These are phyloP conservation scores for Dendronephthya gigantea DNA, from an alignment of 64 coral and sea anemone species.

Conservation along the genomic window DNA sequence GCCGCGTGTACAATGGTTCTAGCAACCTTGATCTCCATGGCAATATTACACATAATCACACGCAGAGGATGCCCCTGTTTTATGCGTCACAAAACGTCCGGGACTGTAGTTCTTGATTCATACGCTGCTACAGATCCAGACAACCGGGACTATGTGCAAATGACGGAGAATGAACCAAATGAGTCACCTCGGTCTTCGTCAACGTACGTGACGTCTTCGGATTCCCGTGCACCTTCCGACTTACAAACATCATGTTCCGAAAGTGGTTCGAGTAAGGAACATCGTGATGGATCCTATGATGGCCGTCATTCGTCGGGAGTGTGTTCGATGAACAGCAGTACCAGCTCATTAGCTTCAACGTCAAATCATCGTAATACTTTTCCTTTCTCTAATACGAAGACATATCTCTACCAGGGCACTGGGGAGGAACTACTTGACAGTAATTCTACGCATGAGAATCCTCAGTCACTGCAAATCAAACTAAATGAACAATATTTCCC, in stretches of 20 bases:
- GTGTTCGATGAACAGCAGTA: conserved; percentile 12
- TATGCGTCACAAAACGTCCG: not conserved
- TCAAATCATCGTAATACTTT: not conserved
- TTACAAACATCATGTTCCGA: not conserved
- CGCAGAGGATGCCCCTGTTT: not conserved
- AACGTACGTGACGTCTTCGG: not conserved
- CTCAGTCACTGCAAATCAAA: not conserved
- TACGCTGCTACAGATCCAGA: not conserved
- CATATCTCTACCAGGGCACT: not conserved
- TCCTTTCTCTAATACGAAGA: conserved; percentile 2
- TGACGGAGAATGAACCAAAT: not conserved
- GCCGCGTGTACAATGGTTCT: conserved; percentile 1
- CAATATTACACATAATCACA: not conserved
- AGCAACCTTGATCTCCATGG: not conserved
- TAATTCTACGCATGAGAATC: not conserved
- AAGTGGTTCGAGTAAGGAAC: not conserved
- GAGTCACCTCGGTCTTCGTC: not conserved
- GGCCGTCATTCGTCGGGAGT: not conserved
- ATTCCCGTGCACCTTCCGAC: not conserved
- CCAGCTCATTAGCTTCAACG: not conserved
- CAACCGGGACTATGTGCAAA: not conserved
- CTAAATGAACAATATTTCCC: not conserved
- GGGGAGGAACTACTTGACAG: not conserved
- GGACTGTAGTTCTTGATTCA: not conserved
- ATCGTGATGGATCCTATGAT: not conserved